These are phyloP conservation scores for Agriopis marginaria DNA, from an alignment of 2,888 invertebrate species.

Conservation along the genomic window DNA sequence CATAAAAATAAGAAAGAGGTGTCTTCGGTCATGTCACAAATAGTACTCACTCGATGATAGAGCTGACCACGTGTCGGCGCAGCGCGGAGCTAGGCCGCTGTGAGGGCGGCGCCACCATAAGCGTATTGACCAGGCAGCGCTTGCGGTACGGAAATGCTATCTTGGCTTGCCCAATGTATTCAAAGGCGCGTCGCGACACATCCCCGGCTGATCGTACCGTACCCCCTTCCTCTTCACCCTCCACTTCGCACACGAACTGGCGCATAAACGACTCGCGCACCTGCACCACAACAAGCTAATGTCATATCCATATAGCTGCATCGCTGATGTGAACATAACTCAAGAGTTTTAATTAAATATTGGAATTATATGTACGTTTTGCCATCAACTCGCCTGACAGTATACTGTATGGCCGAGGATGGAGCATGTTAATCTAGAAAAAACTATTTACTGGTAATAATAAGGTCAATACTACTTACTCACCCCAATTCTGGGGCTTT, in stretches of 20 bases:
- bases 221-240: conserved; percentile 91
- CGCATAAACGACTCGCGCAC: conserved; percentile 99
- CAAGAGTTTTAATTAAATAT: too few species aligned
- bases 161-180: conserved; percentile 76
- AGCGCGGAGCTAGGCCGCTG: conserved; percentile 92
- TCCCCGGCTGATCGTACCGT: conserved; percentile 57
- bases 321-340: too few species aligned
- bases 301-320: background rate
- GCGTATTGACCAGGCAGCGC: conserved; percentile 92
- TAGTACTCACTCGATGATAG: conserved; percentile 92
- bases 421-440: too few species aligned
- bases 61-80: conserved; percentile 92
- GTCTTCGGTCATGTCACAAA: too few species aligned
- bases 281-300: conserved; percentile 62
- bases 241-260: conserved; percentile 96
- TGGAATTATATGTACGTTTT: too few species aligned
- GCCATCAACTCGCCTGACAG: too few species aligned
- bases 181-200: conserved; percentile 72
- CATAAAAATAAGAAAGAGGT: too few species aligned
- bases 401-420: too few species aligned
- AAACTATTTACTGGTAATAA: too few species aligned
- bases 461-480: too few species aligned
- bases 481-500: too few species aligned
- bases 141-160: conserved; percentile 89
- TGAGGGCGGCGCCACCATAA: conserved; percentile 93